A percentile compares a stretch with the other conserved stretches of the same genome.
Conservation (phyloP, 2,888 invertebrate species). For the Euplagia quadripunctaria region DNA sequence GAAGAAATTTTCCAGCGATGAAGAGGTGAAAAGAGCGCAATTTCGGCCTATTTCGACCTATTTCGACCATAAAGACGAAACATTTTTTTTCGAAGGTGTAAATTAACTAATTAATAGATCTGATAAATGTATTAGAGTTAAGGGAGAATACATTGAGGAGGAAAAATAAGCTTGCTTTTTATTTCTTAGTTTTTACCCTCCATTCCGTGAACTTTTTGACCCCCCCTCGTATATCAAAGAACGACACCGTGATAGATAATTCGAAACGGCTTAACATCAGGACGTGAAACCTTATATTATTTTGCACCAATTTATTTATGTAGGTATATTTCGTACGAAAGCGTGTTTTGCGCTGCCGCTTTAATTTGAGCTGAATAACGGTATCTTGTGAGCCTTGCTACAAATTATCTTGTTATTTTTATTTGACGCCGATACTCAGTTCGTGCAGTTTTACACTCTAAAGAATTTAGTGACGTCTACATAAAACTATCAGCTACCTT, state of each 20-base stretch:
- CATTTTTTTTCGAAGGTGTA: no score
- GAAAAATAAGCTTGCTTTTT: no score
- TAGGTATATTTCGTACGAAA: conserved; percentile 21
- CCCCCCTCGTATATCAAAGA: background rate
- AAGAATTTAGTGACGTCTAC: background rate
- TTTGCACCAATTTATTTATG: conserved; percentile 22
- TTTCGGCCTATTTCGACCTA: no score
- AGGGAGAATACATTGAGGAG: no score
- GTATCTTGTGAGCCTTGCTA: conserved; percentile 40
- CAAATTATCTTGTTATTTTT: conserved; percentile 37
- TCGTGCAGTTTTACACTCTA: conserved; percentile 4
- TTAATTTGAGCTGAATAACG: conserved; percentile 50
- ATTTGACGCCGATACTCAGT: conserved; percentile 21
- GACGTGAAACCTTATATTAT: conserved; percentile 15
- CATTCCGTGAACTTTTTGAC: no score
- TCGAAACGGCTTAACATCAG: background rate
- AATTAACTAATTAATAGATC: no score
- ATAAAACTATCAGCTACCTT: conserved; percentile 16
- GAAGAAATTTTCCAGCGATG: no score
- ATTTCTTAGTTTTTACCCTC: no score
- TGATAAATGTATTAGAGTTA: no score
- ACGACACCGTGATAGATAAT: background rate
- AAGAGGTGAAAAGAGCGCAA: no score
- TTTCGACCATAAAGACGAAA: no score
- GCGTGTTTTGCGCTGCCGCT: conserved; percentile 35